These are phyloP conservation scores for Myotis yumanensis DNA, from an alignment of 2,113 vertebrate species.

Conservation along the genomic window DNA sequence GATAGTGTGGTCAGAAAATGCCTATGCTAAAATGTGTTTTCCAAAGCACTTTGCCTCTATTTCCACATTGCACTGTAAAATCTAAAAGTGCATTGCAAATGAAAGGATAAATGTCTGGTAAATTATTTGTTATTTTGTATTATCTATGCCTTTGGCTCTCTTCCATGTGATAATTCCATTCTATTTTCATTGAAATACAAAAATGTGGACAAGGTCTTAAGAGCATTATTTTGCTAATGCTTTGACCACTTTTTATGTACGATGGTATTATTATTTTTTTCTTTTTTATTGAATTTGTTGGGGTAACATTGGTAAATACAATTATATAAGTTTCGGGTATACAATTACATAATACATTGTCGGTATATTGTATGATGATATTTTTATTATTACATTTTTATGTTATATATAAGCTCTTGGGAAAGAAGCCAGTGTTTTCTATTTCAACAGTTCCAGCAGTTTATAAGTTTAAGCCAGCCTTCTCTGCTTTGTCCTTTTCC, in stretches of 20 bases:
- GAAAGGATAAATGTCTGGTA: not conserved
- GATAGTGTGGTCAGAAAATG: not conserved
- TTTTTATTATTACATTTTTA: not conserved
- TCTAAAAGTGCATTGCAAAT: not conserved
- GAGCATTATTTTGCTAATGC: not conserved
- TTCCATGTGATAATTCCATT: conserved; percentile 29
- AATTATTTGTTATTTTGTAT: not conserved
- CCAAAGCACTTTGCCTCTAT: not conserved
- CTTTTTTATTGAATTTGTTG: not conserved
- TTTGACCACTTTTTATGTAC: conserved; percentile 21
- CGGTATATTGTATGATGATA: not conserved
- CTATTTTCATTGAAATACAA: not conserved
- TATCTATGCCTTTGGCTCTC: not conserved
- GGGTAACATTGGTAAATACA: not conserved
- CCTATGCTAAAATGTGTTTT: not conserved
- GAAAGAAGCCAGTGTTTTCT: conserved; percentile 34
- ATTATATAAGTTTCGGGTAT: not conserved
- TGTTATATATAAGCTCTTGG: conserved; percentile 35
- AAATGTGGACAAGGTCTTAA: conserved; percentile 21
- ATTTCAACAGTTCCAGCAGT: conserved; percentile 6
- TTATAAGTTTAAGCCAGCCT: not conserved
- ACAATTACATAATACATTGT: not conserved
- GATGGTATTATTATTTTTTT: not conserved
- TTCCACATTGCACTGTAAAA: not conserved
- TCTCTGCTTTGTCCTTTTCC: conserved; percentile 49